Evolutionary conservation across 2,888 invertebrate species (phyloP), one percentile per base, ranked within the genome.

Genomic region (Opisthograptis luteolata): DNA sequence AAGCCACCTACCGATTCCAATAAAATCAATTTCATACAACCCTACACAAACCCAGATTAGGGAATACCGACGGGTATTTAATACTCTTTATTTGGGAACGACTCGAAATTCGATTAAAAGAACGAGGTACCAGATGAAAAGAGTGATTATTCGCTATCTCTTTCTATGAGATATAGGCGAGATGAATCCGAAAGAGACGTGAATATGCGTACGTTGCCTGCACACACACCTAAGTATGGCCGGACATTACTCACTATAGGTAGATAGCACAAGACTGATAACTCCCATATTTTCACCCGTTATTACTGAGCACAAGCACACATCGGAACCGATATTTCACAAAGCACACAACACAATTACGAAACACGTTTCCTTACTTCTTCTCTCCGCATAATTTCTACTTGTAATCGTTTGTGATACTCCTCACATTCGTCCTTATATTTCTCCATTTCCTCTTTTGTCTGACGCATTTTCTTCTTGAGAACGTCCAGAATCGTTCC

Each of bases 381-480:
- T 94, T 98, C 98, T 87, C 98, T 95, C 88, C 98, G 95, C 93
- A 97, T 96, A 87, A 97, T 94, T 94, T 98, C 98, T 85, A 96
- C 94, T 92, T 98, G 97, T 85, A 98, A 93, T 88, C 97, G 95
- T 93, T 97, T 96, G 91, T 97, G 96, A 87, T 95, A 96, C 91
- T 98, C 97, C 91, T 98, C 98, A 88, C 97, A 97, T 88, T 98
- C 97, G 91, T 99, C 99, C 92, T 97, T 98, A 92, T 97, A 97
- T 91, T 97, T 96, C 90, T 99, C 99, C 95, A 98, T 97, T 93
- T 99, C 99, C 90, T 98, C 98, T 92, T 98, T 98, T 76, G 98
- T 97, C 92, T 98, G 97, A 73, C 98, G 94, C 99, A 99, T 99
- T 95, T 99, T 99, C 94, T 98, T 98, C 94, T 99, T 99, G 80